phyloP scores from a whole-genome alignment of 2,888 invertebrate genomes.

The Ochropleura leucogaster region DNA sequence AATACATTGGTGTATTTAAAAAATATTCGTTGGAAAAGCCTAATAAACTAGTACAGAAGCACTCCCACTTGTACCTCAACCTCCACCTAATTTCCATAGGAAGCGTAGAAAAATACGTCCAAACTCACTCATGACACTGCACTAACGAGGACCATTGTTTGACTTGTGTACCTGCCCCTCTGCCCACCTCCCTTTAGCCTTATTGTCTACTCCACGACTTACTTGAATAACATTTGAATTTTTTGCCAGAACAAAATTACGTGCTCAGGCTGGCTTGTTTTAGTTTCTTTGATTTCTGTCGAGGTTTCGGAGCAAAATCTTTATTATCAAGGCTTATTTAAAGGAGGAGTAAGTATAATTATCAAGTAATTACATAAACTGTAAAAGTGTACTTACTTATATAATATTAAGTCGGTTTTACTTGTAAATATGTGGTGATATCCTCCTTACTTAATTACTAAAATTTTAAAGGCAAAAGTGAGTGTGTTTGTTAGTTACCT shows the following conservation, averaged over 20 bases:
- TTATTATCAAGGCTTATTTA: background rate
- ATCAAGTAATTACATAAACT: background rate
- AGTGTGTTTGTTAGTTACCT: no score
- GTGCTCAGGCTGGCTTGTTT: background rate
- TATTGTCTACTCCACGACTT: conserved; percentile 34
- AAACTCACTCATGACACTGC: conserved; percentile 52
- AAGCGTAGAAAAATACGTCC: conserved; percentile 57
- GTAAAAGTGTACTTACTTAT: no score
- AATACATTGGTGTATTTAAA: no score
- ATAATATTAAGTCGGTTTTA: no score
- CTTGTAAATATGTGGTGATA: no score
- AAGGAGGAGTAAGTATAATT: background rate
- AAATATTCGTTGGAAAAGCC: no score
- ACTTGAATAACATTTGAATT: conserved; percentile 53
- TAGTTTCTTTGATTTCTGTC: conserved; percentile 24
- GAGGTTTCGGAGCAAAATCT: background rate
- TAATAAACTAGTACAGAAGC: background rate
- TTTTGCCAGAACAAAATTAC: conserved; percentile 32
- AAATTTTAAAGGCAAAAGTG: no score
- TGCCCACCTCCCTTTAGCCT: conserved; percentile 37
- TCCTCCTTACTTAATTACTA: no score
- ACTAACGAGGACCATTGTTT: conserved; percentile 60
- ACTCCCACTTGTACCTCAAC: background rate
- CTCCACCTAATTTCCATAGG: conserved; percentile 51
- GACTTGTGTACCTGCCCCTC: conserved; percentile 49